These are phyloP conservation scores for Hydrochoerus hydrochaeris DNA, from an alignment of 2,113 vertebrate species.

Conservation along the genomic window DNA sequence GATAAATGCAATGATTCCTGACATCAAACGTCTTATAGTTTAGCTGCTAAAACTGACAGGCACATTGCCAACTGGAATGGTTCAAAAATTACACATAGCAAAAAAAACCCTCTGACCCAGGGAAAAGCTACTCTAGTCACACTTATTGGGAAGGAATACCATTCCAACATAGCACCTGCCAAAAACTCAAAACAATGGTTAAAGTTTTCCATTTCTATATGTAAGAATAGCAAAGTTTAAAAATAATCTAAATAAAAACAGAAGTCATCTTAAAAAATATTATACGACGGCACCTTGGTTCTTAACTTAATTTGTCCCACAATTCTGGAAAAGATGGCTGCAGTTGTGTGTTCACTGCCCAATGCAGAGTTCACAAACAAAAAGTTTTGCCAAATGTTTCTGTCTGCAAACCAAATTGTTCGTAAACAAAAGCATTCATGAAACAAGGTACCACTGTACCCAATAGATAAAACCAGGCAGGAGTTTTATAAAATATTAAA, in stretches of 20 bases:
- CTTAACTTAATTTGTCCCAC: not conserved
- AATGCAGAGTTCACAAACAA: not conserved
- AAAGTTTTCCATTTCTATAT: not conserved
- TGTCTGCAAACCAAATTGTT: not conserved
- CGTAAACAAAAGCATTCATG: not conserved
- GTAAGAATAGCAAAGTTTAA: constrained; percentile 19
- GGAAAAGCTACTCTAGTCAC: not conserved
- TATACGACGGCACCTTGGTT: not conserved
- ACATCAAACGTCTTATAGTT: constrained; percentile 20
- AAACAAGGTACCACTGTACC: not conserved
- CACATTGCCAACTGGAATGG: not conserved
- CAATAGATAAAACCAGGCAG: constrained; percentile 7
- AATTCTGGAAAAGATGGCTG: not conserved
- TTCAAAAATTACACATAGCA: constrained; percentile 5
- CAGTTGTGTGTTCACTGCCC: not conserved
- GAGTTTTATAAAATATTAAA: constrained; percentile 46
- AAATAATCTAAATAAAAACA: constrained; percentile 53
- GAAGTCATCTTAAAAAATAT: constrained; percentile 25
- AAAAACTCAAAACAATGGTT: not conserved
- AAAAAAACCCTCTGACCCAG: not conserved
- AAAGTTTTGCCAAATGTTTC: not conserved
- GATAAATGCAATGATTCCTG: constrained; percentile 57
- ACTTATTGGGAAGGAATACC: constrained; percentile 52
- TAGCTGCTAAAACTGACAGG: constrained; percentile 30
- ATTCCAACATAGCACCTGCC: not conserved